These are phyloP conservation scores for Eustalomyia histrio DNA, from an alignment of 2,888 invertebrate species.

Conservation along the genomic window DNA sequence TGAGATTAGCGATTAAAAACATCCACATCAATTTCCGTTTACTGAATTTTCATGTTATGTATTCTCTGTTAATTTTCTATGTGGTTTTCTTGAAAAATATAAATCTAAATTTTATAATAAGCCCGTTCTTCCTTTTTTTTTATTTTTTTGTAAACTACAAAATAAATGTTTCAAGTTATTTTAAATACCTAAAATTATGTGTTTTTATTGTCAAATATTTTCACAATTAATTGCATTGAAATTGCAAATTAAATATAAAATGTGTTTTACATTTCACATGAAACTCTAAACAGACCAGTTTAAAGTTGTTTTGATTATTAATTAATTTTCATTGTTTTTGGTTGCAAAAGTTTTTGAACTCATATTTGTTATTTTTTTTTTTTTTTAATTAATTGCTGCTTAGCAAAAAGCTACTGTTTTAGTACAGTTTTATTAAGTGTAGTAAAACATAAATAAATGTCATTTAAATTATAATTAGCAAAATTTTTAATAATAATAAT, in stretches of 20 bases:
- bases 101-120: neutral
- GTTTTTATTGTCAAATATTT: too few species aligned
- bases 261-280: too few species aligned
- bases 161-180: constrained; percentile 14
- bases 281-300: too few species aligned
- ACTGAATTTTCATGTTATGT: constrained; percentile 11
- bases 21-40: neutral
- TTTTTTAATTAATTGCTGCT: neutral
- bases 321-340: neutral
- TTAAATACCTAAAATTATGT: neutral
- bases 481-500: neutral
- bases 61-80: constrained; percentile 27
- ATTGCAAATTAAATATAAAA: too few species aligned
- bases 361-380: neutral
- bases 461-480: constrained; percentile 7
- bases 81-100: too few species aligned
- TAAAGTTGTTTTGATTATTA: neutral
- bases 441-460: neutral
- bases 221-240: too few species aligned
- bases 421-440: constrained; percentile 6
- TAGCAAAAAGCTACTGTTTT: neutral
- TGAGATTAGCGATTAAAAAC: constrained; percentile 72
- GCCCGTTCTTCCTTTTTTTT: neutral
- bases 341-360: neutral
- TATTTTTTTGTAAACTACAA: constrained; percentile 20